phyloP scores from a whole-genome alignment of 2,113 vertebrate species.

The Haliaeetus leucogaster region DNA sequence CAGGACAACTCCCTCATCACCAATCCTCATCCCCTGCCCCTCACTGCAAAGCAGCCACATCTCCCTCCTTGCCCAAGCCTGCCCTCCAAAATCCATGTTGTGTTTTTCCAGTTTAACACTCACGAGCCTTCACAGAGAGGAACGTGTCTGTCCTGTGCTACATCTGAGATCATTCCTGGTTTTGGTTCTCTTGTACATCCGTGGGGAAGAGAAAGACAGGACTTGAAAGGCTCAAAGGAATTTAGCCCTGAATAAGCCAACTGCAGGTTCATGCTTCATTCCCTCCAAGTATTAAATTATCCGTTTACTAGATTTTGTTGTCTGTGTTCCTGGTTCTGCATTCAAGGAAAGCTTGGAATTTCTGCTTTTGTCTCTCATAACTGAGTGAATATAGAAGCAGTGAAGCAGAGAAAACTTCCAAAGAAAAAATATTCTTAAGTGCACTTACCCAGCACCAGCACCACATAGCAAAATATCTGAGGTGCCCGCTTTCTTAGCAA shows the following conservation, averaged over 20 bases:
- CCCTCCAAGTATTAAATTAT: neutral
- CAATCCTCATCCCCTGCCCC: neutral
- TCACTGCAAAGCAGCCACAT: neutral
- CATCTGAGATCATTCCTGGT: neutral
- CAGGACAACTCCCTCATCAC: neutral
- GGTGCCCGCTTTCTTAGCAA: conserved; percentile 77
- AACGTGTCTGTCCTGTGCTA: neutral
- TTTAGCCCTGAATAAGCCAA: neutral
- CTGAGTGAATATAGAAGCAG: neutral
- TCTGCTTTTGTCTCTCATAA: neutral
- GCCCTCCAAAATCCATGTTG: neutral
- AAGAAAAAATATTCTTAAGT: neutral
- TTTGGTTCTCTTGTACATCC: neutral
- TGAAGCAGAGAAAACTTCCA: neutral
- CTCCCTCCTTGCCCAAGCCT: neutral
- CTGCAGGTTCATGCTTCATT: neutral
- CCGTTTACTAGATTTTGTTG: neutral
- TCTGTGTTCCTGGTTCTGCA: neutral
- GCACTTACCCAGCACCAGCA: conserved; percentile 85
- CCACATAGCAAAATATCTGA: conserved; percentile 88
- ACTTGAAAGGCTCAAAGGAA: neutral
- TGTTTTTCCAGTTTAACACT: neutral
- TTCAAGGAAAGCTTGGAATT: neutral
- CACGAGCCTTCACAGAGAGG: neutral
- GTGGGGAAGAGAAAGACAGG: neutral